Evolutionary conservation across 2,797 vertebrate genomes (phyloP), one percentile per base, ranked within the genome.

Genomic region (Myotis findleyi): DNA sequence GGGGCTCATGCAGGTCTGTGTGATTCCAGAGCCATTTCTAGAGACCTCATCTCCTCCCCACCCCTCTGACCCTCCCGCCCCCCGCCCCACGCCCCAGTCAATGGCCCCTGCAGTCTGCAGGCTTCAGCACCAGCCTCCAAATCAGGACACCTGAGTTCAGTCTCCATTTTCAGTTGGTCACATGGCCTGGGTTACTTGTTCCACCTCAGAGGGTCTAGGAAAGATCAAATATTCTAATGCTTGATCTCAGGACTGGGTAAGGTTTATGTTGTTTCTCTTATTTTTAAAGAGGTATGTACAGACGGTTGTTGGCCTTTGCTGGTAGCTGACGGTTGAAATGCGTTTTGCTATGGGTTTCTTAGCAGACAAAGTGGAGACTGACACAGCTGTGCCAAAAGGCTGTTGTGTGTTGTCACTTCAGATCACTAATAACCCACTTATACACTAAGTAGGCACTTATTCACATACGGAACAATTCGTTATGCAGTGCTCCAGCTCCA

Each of bases 381-480:
- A 90, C 87, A 91, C 69, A 80, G 82, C 89, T 97, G 91, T 96
- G 95, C 94, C 96, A 94, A 96, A 90, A 93, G 73, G 71, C 93
- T 95, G 66, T 62, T 97, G 93, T 88, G 51, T 87, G 71, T 90
- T 96, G 88, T 94, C 96, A 96, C 93, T 93, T 96, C 94, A 72
- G 93, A 91, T 97, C 94, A 82, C 95, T 95, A 97, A 97, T 97
- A 93, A 97, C 94, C 95, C 89, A 93, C 71, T 83, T 87, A 94
- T 57, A 94, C 87, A 47, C 89, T 95, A 95, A 97, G 94, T 85
- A 95, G 95, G 87, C 94, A 71, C 87, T 97, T 95, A 95, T 75
- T 95, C 95, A 94, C 53, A 47, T 47, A 87, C 79, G 91, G 97
- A 97, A 88, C 33, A 89, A 96, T 85, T 94, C 85, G 68, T 95